Conservation (phyloP, 1,140 invertebrate species). For the Ruditapes philippinarum region DNA sequence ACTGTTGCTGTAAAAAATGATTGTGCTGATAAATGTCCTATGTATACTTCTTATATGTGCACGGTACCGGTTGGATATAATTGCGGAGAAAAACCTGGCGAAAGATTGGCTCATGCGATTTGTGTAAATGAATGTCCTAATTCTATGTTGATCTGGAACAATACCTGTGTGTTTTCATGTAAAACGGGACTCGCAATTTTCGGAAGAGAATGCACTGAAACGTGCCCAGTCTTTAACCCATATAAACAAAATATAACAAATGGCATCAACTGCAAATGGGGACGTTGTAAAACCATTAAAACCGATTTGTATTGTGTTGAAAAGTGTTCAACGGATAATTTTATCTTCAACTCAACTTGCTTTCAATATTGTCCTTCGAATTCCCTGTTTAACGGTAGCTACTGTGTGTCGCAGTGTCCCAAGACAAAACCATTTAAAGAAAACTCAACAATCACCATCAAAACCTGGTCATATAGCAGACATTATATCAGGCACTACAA, state of each 20-base stretch:
- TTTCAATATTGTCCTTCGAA: neutral
- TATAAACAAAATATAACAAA: neutral
- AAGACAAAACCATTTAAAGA: neutral
- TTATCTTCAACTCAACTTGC: neutral
- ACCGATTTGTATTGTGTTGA: neutral
- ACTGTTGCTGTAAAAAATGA: neutral
- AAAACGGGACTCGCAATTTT: neutral
- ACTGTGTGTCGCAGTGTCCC: neutral
- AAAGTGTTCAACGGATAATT: neutral
- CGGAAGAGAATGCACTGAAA: neutral
- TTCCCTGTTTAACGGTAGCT: neutral
- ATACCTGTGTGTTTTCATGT: neutral
- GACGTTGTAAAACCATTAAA: neutral
- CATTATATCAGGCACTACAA: too few species aligned
- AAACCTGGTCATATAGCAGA: too few species aligned
- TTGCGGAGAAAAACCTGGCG: neutral
- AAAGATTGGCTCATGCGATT: neutral
- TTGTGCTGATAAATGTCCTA: neutral
- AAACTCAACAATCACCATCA: neutral
- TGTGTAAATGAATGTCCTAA: neutral
- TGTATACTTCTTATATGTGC: neutral
- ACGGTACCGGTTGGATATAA: neutral
- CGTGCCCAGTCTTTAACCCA: neutral
- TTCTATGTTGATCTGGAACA: neutral
- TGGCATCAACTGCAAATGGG: neutral